Evolutionary conservation across 92 coral and sea anemone species (phyloP), one percentile per base, ranked within the genome.

Genomic region (Chrysogorgia sp.): DNA sequence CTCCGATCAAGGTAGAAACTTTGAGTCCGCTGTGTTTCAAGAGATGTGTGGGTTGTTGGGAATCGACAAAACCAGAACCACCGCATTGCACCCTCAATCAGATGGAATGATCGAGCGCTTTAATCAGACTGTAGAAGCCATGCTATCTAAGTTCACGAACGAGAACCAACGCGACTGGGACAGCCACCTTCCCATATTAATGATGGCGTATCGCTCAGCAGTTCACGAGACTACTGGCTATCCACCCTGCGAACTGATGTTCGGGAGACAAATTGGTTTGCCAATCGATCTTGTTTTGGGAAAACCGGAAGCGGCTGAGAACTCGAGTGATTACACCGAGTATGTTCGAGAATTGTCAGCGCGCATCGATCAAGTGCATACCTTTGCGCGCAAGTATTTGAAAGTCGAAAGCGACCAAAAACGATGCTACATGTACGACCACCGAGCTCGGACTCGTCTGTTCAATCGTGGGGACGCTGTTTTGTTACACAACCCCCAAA

Each of bases 81-180:
- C 84, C 31, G 41, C 88, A 13, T 37, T 69, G 40, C 85, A 81
- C 45, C 71, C 85, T 43, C 48, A 82, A 17, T 47, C 75, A 47
- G 82, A 82, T 74, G 82, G 83, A 1, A 81, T 76, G 61, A 77
- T 81, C 15, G 85, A 81, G 34, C 52, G 70, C 23, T 65, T 22
- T 69, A 84, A 78, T 47, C 58, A 48, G 8, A 83, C 79, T 12
- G 13, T 83, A 21, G 72, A 67, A 26, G 35, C 70, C 0, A 40
- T 26, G 71, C 48, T 83, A 53, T 35, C 82, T 13, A 61, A 64
- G 48, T 67, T 82, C 19, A 28, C 40, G 10, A 1, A 58, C 9
- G 56, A 74, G 14, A 49, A 82, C 29, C 81, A 82, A 45, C 47
- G 45, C 10, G 74, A 74, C 76, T 74, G 81, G 81, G 86, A 71